Evolutionary conservation across 2,888 invertebrate species (phyloP), one percentile per base, ranked within the genome.

Genomic region (Anthoptus insignis): DNA sequence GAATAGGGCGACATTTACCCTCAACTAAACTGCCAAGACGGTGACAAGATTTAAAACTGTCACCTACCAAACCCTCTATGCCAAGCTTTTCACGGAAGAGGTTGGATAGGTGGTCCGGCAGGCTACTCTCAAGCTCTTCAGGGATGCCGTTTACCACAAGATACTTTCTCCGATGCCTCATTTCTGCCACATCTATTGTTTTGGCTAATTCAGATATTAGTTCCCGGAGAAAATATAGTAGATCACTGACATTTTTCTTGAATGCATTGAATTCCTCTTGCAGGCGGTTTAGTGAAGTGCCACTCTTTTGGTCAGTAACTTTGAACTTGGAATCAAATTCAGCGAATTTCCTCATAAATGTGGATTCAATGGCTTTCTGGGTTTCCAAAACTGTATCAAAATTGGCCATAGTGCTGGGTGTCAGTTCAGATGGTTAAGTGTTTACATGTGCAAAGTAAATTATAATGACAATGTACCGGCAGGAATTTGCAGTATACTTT

Each of bases 41-140:
- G 22, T 53, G 53, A n/a, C 53, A 53, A 8, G n/a, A 3, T 14
- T 53, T 53, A 8, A 53, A 53, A 4, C 21, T 21, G 14, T 22
- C 8, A 2, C 53, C 22, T 16, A 3, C 11, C 19, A 37, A 1
- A n/a, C 37, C 11, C 21, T 22, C n/a, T 37, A 53, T 2, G 16
- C 53, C 53, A 22, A 53, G 37, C 53, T 53, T 53, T n/a, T 53
- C 53, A 1, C n/a, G 37, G 9, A 53, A 37, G 37, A 53, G 53
- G 1, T n/a, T 37, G 8, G 37, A 19, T 37, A 53, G n/a, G 9
- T 53, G n/a, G 3, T 21, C 21, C 1, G 53, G 7, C 1, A 53
- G 19, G n/a, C 7, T 53, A 11, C 1, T 37, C 0, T 22, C 37
- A 1, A 53, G 14, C 4, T 53, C 37, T 6, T 53, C 53, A n/a